Evolutionary conservation across 2,113 vertebrate genomes (phyloP).

Genomic region (Tragulus kanchil): DNA sequence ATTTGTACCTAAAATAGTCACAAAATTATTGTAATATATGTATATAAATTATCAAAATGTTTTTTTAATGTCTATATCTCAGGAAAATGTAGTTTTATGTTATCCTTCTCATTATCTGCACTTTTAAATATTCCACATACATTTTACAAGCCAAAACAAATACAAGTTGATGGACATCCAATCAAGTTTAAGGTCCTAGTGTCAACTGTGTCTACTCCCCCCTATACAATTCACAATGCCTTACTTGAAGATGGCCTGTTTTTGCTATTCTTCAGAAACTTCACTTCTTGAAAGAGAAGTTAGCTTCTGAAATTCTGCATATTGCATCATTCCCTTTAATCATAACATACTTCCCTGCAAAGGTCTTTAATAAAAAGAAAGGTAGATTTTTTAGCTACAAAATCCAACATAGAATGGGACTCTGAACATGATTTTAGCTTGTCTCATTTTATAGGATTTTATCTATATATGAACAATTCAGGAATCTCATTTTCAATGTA

Average conservation of each 20-base stretch:
- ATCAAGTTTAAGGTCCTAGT: not conserved
- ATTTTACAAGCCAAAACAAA: slow-evolving; percentile 25
- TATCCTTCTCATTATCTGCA: not conserved
- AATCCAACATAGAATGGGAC: not conserved
- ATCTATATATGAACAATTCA: slow-evolving; percentile 37
- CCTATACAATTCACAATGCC: not conserved
- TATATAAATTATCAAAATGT: not conserved
- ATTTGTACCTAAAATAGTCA: not conserved
- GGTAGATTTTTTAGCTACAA: slow-evolving; percentile 43
- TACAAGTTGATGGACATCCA: not conserved
- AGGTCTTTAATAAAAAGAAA: slow-evolving; percentile 33
- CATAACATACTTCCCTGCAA: slow-evolving; percentile 38
- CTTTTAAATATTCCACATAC: not conserved
- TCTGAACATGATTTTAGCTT: slow-evolving; percentile 20
- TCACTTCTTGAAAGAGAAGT: slow-evolving; percentile 1
- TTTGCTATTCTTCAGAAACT: slow-evolving; percentile 6
- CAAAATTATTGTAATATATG: not conserved
- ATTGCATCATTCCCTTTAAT: slow-evolving; percentile 32
- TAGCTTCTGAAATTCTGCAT: slow-evolving; percentile 28
- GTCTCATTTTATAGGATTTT: slow-evolving; percentile 59
- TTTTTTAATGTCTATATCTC: not conserved
- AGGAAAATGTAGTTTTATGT: not conserved
- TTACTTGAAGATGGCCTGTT: not conserved
- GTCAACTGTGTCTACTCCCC: not conserved
- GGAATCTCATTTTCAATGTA: not conserved